Evolutionary conservation across 2,888 invertebrate species (phyloP).

Genomic region (Drosophila monieri): DNA sequence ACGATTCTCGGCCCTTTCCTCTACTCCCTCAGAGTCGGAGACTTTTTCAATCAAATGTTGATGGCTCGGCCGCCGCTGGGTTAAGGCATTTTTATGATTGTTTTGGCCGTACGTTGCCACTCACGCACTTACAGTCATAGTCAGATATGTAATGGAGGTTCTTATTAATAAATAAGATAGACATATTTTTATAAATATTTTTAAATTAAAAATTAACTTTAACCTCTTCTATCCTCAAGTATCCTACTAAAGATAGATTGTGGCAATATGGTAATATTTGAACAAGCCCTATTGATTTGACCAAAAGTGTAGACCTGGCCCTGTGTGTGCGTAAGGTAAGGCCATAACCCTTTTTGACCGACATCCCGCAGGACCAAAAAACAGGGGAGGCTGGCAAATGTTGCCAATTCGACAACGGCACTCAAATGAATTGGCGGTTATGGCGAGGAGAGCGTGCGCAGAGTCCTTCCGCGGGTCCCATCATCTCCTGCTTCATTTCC

Average conservation of each 20-base stretch:
- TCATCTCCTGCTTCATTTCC: not conserved
- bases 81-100: conserved; percentile 47
- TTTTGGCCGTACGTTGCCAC: conserved; percentile 30
- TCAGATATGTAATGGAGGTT: not conserved
- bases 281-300: not conserved
- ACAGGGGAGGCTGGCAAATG: conserved; percentile 51
- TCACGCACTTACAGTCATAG: conserved; percentile 7
- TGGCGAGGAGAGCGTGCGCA: conserved; percentile 42
- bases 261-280: no score
- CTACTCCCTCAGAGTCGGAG: conserved; percentile 35
- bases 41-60: conserved; percentile 73
- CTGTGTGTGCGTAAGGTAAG: conserved; percentile 45
- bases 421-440: conserved; percentile 80
- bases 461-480: conserved; percentile 5
- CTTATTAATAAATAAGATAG: not conserved
- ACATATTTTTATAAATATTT: not conserved
- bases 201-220: no score
- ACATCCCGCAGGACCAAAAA: conserved; percentile 64
- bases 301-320: not conserved
- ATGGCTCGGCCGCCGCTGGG: conserved; percentile 56
- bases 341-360: conserved; percentile 72
- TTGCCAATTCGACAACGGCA: conserved; percentile 79
- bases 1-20: conserved; percentile 24
- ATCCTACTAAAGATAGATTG: no score
- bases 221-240: no score